Evolutionary conservation across 2,797 vertebrate species (phyloP).

Genomic region (Epinephelus malabaricus): DNA sequence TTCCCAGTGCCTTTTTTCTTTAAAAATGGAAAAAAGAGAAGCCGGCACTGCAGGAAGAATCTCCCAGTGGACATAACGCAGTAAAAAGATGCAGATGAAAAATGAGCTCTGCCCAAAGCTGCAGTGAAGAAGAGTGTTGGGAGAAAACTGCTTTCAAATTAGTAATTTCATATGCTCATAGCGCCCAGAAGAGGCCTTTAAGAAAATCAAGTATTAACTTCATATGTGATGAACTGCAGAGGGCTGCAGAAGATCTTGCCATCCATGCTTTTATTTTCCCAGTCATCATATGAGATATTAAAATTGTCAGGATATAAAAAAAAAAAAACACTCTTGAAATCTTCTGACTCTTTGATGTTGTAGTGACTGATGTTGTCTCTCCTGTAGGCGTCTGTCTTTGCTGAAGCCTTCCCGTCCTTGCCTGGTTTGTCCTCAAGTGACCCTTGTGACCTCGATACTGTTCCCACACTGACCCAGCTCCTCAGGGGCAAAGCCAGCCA

Average conservation of each 20-base stretch:
- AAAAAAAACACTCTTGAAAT: too few relatives aligned
- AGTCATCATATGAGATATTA: neutral
- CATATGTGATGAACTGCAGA: neutral
- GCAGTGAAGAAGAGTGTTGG: constrained; percentile 22
- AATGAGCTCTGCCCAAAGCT: constrained; percentile 40
- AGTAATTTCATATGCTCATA: constrained; percentile 7
- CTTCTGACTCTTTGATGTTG: neutral
- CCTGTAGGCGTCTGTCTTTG: constrained; percentile 76
- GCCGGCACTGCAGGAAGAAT: constrained; percentile 16
- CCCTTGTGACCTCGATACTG: constrained; percentile 48
- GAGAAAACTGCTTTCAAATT: constrained; percentile 35
- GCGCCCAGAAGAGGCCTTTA: neutral
- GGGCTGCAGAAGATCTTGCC: neutral
- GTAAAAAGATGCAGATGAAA: constrained; percentile 57
- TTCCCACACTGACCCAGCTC: constrained; percentile 82
- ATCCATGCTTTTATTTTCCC: neutral
- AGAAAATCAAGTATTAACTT: constrained; percentile 6
- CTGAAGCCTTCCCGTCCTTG: constrained; percentile 78
- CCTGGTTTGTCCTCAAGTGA: constrained; percentile 40
- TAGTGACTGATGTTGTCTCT: constrained; percentile 21
- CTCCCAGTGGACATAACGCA: constrained; percentile 47
- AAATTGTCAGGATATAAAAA: neutral
- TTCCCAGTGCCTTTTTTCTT: constrained; percentile 1
- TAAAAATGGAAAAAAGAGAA: neutral
- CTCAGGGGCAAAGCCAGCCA: constrained; percentile 63